phyloP scores from a whole-genome alignment of 2,888 invertebrate species.

The Trichogramma dendrolimi region DNA sequence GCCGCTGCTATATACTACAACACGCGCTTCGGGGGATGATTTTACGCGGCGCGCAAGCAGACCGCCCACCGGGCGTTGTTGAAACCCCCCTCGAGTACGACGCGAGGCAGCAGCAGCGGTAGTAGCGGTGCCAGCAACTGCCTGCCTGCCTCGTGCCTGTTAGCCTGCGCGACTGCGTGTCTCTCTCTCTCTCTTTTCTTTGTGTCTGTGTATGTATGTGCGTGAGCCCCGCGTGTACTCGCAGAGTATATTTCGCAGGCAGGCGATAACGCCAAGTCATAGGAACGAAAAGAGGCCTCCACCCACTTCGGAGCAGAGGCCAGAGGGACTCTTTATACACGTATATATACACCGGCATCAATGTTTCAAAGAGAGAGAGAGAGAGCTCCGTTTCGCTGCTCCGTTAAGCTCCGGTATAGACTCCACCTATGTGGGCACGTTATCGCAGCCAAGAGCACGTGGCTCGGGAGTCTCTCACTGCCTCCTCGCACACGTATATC shows the following conservation, averaged over 20 bases:
- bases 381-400: neutral
- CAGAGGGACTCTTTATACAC: too few relatives aligned
- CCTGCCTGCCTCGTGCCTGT: conserved; percentile 4
- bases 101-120: neutral
- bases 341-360: too few relatives aligned
- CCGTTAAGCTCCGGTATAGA: neutral
- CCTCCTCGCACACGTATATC: conserved; percentile 1
- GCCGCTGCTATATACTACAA: too few relatives aligned
- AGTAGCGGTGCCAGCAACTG: neutral
- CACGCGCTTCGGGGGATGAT: too few relatives aligned
- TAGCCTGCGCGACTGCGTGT: neutral
- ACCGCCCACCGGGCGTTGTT: neutral
- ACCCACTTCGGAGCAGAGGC: too few relatives aligned
- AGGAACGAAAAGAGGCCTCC: too few relatives aligned
- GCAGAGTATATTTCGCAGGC: too few relatives aligned
- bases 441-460: conserved; percentile 17
- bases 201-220: too few relatives aligned
- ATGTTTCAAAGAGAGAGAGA: conserved; percentile 1
- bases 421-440: conserved; percentile 18
- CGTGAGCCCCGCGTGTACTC: too few relatives aligned
- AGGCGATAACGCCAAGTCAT: too few relatives aligned
- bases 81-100: neutral
- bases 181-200: neutral
- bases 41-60: too few relatives aligned
- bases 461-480: conserved; percentile 22